Evolutionary conservation across 2,888 invertebrate species (phyloP).

Genomic region (Drosophila infuscata): DNA sequence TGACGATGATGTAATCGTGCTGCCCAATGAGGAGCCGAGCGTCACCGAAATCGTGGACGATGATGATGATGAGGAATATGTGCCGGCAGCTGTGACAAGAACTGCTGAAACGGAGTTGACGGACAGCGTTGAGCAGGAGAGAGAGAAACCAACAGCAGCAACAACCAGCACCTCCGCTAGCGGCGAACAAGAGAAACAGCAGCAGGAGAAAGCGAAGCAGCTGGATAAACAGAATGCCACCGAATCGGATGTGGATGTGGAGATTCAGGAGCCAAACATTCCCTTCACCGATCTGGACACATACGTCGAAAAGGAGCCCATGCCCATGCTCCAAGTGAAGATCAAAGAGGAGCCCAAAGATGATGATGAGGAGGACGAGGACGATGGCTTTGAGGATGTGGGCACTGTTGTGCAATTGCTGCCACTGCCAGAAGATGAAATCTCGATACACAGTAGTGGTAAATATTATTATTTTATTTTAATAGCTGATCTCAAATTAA

Average conservation of each 20-base stretch:
- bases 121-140: constrained; percentile 29
- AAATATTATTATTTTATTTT: constrained; percentile 45
- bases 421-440: constrained; percentile 81
- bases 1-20: constrained; percentile 89
- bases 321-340: constrained; percentile 86
- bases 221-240: constrained; percentile 49
- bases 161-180: not conserved
- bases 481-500: not conserved
- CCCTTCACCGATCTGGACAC: constrained; percentile 85
- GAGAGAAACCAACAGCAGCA: constrained; percentile 20
- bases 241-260: constrained; percentile 85
- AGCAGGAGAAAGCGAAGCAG: constrained; percentile 17
- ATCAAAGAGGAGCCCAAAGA: constrained; percentile 91
- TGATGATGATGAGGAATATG: constrained; percentile 86
- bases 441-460: constrained; percentile 84
- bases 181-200: constrained; percentile 4
- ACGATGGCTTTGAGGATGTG: constrained; percentile 85
- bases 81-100: constrained; percentile 68
- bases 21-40: constrained; percentile 88
- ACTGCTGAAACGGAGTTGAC: constrained; percentile 20
- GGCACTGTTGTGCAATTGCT: constrained; percentile 82
- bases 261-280: constrained; percentile 85
- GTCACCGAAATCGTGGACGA: constrained; percentile 86
- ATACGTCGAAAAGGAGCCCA: constrained; percentile 82
- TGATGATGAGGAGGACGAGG: constrained; percentile 86